These are phyloP conservation scores for Euura saliciscinereae DNA, from an alignment of 1,140 invertebrate genomes.

Conservation along the genomic window DNA sequence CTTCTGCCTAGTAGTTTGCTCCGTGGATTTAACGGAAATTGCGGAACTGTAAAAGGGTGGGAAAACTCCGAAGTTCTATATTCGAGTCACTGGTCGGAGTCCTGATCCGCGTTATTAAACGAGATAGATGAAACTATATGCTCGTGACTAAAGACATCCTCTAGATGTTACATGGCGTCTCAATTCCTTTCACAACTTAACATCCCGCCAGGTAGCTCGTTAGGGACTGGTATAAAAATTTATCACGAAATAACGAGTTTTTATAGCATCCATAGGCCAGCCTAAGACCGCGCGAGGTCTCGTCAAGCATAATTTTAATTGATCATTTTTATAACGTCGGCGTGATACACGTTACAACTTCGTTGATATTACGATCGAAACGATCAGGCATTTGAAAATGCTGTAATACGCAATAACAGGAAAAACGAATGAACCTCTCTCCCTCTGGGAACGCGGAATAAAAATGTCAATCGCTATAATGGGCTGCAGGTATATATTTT, in stretches of 20 bases:
- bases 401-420: too few species aligned
- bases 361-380: too few species aligned
- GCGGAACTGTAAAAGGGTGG: neutral
- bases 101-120: neutral
- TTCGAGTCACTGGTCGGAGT: too few species aligned
- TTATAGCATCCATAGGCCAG: neutral
- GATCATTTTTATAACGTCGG: neutral
- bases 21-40: neutral
- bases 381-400: too few species aligned
- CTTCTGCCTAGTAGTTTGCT: too few species aligned
- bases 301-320: neutral
- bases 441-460: too few species aligned
- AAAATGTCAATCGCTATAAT: too few species aligned
- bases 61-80: neutral
- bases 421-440: too few species aligned
- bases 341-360: too few species aligned
- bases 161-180: neutral
- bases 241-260: slow-evolving; percentile 1
- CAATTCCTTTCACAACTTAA: neutral
- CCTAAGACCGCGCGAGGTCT: neutral
- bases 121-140: neutral
- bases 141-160: too few species aligned
- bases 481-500: too few species aligned
- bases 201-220: neutral
- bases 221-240: neutral